Conservation (phyloP, 1,140 invertebrate genomes). For the Drosophila baimaii region DNA sequence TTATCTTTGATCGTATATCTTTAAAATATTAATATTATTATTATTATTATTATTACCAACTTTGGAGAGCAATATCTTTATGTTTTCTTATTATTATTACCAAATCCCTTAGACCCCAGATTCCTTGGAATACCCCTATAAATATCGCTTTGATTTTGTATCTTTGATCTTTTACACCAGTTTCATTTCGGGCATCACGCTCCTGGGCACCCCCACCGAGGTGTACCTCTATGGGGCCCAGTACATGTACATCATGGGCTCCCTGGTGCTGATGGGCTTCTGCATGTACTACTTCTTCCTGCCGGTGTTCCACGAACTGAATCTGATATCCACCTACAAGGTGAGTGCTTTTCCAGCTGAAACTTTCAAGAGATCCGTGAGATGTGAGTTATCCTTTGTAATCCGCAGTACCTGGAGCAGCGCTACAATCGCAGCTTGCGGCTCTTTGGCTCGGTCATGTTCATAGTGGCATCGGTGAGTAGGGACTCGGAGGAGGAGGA, state of each 20-base stretch:
- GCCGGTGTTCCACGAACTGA: conserved; percentile 92
- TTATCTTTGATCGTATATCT: too few species aligned
- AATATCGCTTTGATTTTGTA: fast-evolving
- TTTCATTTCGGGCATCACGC: conserved; percentile 88
- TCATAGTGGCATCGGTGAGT: conserved; percentile 89
- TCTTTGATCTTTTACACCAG: conserved; percentile 76
- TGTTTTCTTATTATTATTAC: neutral
- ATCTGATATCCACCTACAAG: conserved; percentile 93
- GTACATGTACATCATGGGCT: conserved; percentile 88
- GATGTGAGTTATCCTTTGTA: neutral
- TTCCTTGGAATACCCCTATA: neutral
- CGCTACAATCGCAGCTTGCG: conserved; percentile 90
- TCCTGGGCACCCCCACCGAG: conserved; percentile 91
- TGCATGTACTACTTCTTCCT: conserved; percentile 89
- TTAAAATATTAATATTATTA: too few species aligned
- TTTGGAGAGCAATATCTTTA: too few species aligned
- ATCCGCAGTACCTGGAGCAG: conserved; percentile 90
- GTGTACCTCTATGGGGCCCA: conserved; percentile 92
- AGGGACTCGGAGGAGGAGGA: too few species aligned
- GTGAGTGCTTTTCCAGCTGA: conserved; percentile 85
- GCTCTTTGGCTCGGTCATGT: conserved; percentile 90
- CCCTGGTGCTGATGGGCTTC: conserved; percentile 87
- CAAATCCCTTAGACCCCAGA: neutral
- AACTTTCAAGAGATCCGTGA: neutral
- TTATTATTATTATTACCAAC: too few species aligned